Evolutionary conservation across 2,797 vertebrate species (phyloP), one percentile per base, ranked within the genome.

Genomic region (Tauraco hartlaubi): DNA sequence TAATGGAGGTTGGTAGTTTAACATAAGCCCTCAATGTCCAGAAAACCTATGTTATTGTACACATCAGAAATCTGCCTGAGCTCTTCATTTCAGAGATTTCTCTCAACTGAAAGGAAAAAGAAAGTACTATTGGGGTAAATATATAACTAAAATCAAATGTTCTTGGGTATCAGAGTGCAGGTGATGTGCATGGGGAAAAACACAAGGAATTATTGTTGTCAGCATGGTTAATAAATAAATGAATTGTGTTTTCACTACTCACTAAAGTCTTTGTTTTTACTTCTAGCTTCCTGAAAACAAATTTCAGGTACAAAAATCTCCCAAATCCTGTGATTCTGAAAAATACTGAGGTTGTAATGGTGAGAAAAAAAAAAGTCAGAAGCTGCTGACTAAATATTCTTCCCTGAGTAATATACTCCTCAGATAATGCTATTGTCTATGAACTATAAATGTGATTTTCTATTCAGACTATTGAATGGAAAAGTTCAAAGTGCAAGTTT

Each of bases 1-100:
- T 84, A 96, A 92, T 39, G 62, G 69, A 92, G 59, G 85, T 31
- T 85, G 85, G 72, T 92, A 90, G 67, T 79, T 94, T 85, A 94
- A 88, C 49, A 66, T 49, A 92, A 88, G n/a, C 44, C 85, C 66
- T 66, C 28, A 86, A 31, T 22, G 33, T 94, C 81, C 82, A 95
- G 92, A 96, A 91, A 92, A 62, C 22, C 1, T 7, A 29, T 49
- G 66, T 68, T 86, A 83, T 73, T 95, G 88, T 63, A 76, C 31
- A 25, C 44, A 90, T 79, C 56, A 71, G 43, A 91, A 91, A 86
- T 31, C 25, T 72, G 43, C 11, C 33, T 78, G 63, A 90, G 31
- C 68, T 66, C 68, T 91, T 95, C 11, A 11, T 91, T 91, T 85
- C 81, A 90, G 58, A 84, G 28, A 61, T 72, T 92, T 88, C 37